Conservation (phyloP, 2,113 vertebrate species). For the Lanius ludovicianus region DNA sequence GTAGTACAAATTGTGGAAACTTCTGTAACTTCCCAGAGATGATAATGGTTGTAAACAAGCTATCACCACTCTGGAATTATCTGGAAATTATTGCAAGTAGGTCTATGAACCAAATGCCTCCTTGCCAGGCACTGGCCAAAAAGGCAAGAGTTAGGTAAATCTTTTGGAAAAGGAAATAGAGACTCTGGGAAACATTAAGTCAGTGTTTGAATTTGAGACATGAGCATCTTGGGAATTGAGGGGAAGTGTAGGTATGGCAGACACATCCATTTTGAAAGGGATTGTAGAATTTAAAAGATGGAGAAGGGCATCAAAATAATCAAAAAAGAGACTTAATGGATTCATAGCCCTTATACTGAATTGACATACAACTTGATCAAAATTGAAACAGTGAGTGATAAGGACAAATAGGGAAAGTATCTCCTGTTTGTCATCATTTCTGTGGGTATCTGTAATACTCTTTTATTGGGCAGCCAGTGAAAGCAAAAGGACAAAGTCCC, state of each 20-base stretch:
- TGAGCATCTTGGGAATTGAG: neutral
- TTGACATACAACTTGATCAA: neutral
- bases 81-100: neutral
- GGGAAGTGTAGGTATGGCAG: neutral
- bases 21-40: neutral
- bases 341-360: neutral
- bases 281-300: neutral
- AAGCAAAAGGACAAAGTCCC: neutral
- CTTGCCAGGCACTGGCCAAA: neutral
- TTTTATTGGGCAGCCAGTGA: neutral
- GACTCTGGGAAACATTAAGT: accelerated
- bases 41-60: neutral
- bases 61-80: neutral
- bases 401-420: neutral
- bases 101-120: neutral
- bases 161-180: neutral
- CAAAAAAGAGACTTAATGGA: neutral
- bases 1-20: neutral
- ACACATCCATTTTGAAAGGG: neutral
- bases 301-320: neutral
- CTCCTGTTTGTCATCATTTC: neutral
- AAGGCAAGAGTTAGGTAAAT: neutral
- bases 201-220: neutral
- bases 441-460: neutral
- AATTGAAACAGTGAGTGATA: neutral